Percentiles rank a stretch among this genome's conserved stretches.
Conservation (phyloP, 2,888 invertebrate species). For the Epirrita christyi region DNA sequence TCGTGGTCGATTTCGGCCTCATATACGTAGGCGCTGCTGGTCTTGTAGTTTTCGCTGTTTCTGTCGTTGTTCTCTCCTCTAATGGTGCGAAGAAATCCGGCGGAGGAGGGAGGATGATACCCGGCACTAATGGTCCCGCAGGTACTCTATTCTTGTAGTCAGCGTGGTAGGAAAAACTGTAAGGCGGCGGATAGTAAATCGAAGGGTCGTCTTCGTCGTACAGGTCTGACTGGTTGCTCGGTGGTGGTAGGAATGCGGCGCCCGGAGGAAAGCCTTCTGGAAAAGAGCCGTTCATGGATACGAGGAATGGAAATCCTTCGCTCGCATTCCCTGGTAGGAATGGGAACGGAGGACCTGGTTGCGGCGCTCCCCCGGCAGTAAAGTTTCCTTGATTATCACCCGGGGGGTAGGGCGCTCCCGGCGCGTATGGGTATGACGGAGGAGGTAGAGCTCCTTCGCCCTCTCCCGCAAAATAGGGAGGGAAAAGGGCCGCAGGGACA, state of each 20-base stretch:
- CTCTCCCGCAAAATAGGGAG: conserved; percentile 87
- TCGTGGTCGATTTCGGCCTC: conserved; percentile 65
- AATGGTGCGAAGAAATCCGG: conserved; percentile 93
- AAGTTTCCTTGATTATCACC: conserved; percentile 87
- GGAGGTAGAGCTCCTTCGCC: conserved; percentile 81
- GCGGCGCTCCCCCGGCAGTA: conserved; percentile 87
- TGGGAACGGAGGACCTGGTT: conserved; percentile 87
- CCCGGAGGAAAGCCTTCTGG: conserved; percentile 84
- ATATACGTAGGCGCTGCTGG: conserved; percentile 55
- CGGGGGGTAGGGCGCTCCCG: conserved; percentile 81
- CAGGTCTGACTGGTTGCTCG: conserved; percentile 90
- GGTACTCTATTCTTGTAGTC: conserved; percentile 92
- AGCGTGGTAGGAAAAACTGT: conserved; percentile 93
- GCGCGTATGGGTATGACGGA: conserved; percentile 85
- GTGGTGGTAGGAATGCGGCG: conserved; percentile 87
- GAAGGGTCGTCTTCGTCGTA: conserved; percentile 96
- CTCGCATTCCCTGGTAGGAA: conserved; percentile 85
- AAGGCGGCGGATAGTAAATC: conserved; percentile 95
- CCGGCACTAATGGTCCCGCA: conserved; percentile 94
- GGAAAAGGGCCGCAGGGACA: conserved; percentile 88
- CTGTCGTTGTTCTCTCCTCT: conserved; percentile 78
- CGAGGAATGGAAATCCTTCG: conserved; percentile 83
- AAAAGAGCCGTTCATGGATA: conserved; percentile 85
- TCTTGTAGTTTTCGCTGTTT: conserved; percentile 58
- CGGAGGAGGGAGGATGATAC: conserved; percentile 94